Conservation (phyloP, 2,888 invertebrate species). For the Trichacis sp. region DNA sequence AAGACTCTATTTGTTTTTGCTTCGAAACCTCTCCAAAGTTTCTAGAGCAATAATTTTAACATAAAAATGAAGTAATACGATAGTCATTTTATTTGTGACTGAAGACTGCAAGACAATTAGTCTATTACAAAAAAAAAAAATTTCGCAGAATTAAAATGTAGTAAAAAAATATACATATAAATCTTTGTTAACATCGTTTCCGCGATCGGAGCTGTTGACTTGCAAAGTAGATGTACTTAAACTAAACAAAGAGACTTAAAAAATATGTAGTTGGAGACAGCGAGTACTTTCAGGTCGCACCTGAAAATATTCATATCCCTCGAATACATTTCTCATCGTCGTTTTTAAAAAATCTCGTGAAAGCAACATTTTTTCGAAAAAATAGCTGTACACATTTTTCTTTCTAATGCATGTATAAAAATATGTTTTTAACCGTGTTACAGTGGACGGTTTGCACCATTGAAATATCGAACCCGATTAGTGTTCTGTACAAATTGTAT, state of each 20-base stretch:
- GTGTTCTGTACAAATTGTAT: not conserved
- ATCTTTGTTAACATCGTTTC: not conserved
- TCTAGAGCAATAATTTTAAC: constrained; percentile 2
- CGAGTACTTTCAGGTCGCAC: not conserved
- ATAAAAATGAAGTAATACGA: no score
- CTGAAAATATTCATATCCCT: not conserved
- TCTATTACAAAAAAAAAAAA: constrained; percentile 2
- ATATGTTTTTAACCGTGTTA: not conserved
- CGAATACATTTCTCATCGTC: not conserved
- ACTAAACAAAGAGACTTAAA: not conserved
- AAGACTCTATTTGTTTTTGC: constrained; percentile 22
- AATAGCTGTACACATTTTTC: not conserved
- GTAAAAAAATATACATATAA: constrained; percentile 10
- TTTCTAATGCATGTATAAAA: not conserved
- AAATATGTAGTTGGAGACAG: not conserved
- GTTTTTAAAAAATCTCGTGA: not conserved
- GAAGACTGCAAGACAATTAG: not conserved
- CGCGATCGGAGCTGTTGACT: not conserved
- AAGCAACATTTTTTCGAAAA: not conserved
- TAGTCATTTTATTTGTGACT: no score
- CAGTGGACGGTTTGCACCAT: not conserved
- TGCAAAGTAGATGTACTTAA: not conserved
- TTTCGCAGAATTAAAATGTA: not conserved
- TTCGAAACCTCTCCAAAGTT: constrained; percentile 13
- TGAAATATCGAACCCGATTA: not conserved